Evolutionary conservation across 2,888 invertebrate species (phyloP), one percentile per base, ranked within the genome.

Genomic region (Chironomus tentans): DNA sequence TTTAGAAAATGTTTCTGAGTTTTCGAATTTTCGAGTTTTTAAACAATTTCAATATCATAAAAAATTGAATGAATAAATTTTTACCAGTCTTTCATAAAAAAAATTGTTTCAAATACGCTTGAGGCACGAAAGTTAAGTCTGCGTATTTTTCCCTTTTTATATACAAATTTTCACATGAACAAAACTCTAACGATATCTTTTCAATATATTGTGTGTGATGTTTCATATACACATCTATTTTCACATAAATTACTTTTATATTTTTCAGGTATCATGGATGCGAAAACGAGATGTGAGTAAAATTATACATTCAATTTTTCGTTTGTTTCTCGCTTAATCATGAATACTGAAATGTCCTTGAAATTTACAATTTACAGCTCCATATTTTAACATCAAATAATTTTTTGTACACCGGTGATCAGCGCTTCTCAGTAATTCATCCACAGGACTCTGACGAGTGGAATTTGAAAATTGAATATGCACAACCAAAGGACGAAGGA

Each of bases 361-460:
- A 38, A 56, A 56, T 56, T n/a, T 56, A 56, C 15, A 15, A 2
- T 56, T 65, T 22, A 21, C 22, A 65, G 65, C 87, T 94, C 28
- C 94, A 94, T 84, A 94, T 95, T 82, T 86, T 95, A 78, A 94
- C 94, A 0, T 91, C 91, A 13, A 89, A 92, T 81, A 91, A 93
- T 80, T 91, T 92, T 84, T 93, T 93, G 47, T 95, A 94, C 84
- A 94, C 94, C 1, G 93, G 94, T 0, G 95, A 95, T 83, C 92
- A 89, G 18, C 85, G 95, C 80, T 95, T 95, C 86, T 91, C 92
- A 80, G 92, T 94, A 2, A 86, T 92, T 21, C 94, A 94, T 82
- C 91, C 93, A 0, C 92, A 93, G 79, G 90, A 90, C 7, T 91
- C 91, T 22, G 93, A 94, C 82, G 94, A 94, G 83, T 94, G 94